These are phyloP conservation scores for Sylvia atricapilla DNA, from an alignment of 2,113 vertebrate species.

Conservation along the genomic window DNA sequence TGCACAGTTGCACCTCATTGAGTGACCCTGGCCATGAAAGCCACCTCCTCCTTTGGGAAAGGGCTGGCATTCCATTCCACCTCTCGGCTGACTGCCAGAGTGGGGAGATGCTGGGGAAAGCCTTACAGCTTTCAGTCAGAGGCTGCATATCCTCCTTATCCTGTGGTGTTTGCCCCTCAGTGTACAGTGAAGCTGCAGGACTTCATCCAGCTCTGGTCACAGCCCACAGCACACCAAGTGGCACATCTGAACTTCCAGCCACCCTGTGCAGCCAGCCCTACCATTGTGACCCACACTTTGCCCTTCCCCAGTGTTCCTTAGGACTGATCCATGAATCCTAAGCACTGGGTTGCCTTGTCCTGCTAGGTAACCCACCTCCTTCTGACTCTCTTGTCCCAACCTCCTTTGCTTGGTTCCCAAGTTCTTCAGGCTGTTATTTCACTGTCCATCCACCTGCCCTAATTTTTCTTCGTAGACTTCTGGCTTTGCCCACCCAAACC, in stretches of 20 bases:
- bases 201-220: not conserved
- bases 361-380: not conserved
- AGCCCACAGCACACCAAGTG: not conserved
- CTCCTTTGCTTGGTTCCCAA: not conserved
- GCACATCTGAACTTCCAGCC: not conserved
- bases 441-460: not conserved
- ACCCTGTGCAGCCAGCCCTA: not conserved
- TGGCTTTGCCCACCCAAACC: not conserved
- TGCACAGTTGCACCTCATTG: not conserved
- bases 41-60: not conserved
- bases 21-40: not conserved
- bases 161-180: not conserved
- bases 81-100: not conserved
- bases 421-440: not conserved
- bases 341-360: not conserved
- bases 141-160: not conserved
- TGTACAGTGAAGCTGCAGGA: not conserved
- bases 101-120: not conserved
- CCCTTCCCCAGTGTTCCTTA: not conserved
- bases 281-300: not conserved
- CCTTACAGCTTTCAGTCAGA: not conserved
- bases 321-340: not conserved
- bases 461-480: not conserved
- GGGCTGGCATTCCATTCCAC: not conserved
- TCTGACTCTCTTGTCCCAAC: not conserved